Evolutionary conservation across 2,888 invertebrate genomes (phyloP).

Genomic region (Coenonympha arcania): DNA sequence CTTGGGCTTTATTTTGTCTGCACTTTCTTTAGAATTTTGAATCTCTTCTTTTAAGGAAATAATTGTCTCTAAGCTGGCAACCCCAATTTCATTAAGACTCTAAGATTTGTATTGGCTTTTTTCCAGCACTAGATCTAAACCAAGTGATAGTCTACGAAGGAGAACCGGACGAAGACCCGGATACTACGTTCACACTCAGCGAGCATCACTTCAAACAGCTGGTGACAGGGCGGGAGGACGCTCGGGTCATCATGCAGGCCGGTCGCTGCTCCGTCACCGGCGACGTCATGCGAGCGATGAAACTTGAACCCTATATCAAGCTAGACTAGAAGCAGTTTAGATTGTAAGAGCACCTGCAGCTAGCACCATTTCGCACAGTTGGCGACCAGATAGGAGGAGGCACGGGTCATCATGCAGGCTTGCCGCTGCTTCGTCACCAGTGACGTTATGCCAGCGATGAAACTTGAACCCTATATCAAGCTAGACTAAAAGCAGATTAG

Average conservation of each 20-base stretch:
- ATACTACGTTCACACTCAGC: constrained; percentile 63
- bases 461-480: not conserved
- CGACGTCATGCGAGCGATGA: constrained; percentile 70
- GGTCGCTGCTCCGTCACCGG: constrained; percentile 69
- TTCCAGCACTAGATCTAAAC: constrained; percentile 64
- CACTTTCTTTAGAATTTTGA: no score
- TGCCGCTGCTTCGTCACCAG: not conserved
- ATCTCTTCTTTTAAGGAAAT: no score
- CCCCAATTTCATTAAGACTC: no score
- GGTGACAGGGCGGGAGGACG: constrained; percentile 56
- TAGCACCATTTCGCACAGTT: not conserved
- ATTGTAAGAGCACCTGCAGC: no score
- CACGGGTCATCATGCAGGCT: not conserved
- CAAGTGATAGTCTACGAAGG: constrained; percentile 61
- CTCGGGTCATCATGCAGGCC: constrained; percentile 61
- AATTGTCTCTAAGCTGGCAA: no score
- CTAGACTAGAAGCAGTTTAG: constrained; percentile 36
- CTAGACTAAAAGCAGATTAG: not conserved
- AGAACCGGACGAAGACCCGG: constrained; percentile 61
- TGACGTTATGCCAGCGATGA: not conserved
- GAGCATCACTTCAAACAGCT: constrained; percentile 63
- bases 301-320: constrained; percentile 66
- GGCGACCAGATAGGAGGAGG: not conserved
- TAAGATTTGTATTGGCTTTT: not conserved
- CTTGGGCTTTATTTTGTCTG: no score